Base-by-base conservation (phyloP, 2,113 vertebrate genomes). In the Lepisosteus oculatus region DNA sequence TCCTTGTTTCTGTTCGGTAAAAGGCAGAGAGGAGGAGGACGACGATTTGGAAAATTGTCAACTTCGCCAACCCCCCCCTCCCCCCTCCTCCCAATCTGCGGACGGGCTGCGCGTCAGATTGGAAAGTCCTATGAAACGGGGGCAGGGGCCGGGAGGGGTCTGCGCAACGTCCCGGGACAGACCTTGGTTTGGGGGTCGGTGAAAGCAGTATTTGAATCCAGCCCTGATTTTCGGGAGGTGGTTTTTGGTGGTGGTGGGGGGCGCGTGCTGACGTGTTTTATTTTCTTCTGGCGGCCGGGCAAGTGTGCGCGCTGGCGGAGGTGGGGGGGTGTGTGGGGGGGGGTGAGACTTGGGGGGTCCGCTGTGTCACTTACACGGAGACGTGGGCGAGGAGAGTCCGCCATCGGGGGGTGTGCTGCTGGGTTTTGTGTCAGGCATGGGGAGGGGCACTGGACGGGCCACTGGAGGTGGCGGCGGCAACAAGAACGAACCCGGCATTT, bases 401-500 rank as follows among this genome's bases (percentile, higher is more conserved):
- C 94, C 95, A 86, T 95, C 94, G 85, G 95, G 94, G 94, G 92
- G 93, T 91, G 94, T 94, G 93, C 94, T 95, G 94, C 94, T 94
- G 93, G 95, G 92, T 95, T 97, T 97, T 95, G 95, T 94, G 94
- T 97, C 95, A 91, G 95, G 91, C 94, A 96, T 95, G 86, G 95
- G 94, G 93, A 97, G 95, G 94, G 95, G 95, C 93, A 97, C 93
- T 90, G 95, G 95, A 91, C 95, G 94, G 93, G 95, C 95, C 95
- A 97, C 95, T 86, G 95, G 95, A 93, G 95, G 95, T 87, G 95
- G 95, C 87, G 95, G 95, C 89, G 93, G 94, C 91, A 97, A 94
- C 93, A 96, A 95, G 95, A 96, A 96, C 93, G 92, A 95, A 90
- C 95, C 95, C 86, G 95, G 91, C 92, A 96, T 95, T 95, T 96